Conservation (phyloP, 2,113 vertebrate genomes). For the Channa argus region DNA sequence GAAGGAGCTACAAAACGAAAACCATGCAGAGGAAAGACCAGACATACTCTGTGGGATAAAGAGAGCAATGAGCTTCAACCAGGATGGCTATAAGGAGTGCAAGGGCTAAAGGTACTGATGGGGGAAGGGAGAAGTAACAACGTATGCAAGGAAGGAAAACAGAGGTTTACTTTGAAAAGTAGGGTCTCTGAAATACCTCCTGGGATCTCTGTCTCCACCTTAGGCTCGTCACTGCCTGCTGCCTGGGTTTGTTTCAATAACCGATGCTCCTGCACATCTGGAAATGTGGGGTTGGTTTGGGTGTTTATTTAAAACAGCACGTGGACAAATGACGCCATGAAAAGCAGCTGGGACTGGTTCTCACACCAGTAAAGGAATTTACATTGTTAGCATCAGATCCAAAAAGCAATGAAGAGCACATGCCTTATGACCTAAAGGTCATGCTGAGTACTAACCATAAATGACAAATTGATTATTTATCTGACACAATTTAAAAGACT, state of each 20-base stretch:
- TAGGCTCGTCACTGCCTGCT: constrained; percentile 72
- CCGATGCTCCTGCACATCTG: constrained; percentile 82
- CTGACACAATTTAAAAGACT: no score
- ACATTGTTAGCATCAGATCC: neutral
- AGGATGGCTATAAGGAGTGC: constrained; percentile 16
- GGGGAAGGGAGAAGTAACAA: constrained; percentile 38
- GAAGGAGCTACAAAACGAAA: constrained; percentile 42
- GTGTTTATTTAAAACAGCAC: constrained; percentile 41
- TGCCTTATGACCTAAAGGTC: neutral
- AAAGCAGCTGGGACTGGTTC: constrained; percentile 17
- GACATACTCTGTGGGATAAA: constrained; percentile 31
- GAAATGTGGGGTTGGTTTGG: constrained; percentile 74
- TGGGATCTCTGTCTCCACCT: constrained; percentile 71
- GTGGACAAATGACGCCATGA: constrained; percentile 18
- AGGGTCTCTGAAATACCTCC: constrained; percentile 83
- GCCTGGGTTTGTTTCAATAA: constrained; percentile 80
- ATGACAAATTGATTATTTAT: no score
- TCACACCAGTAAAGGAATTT: neutral
- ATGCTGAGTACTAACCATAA: no score
- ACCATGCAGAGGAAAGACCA: constrained; percentile 64
- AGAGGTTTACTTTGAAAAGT: constrained; percentile 48
- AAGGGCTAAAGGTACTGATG: neutral
- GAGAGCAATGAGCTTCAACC: constrained; percentile 44
- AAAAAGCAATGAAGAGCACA: neutral
- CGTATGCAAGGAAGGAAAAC: constrained; percentile 33